Conservation (phyloP, 2,888 invertebrate species). For the Theretra japonica region DNA sequence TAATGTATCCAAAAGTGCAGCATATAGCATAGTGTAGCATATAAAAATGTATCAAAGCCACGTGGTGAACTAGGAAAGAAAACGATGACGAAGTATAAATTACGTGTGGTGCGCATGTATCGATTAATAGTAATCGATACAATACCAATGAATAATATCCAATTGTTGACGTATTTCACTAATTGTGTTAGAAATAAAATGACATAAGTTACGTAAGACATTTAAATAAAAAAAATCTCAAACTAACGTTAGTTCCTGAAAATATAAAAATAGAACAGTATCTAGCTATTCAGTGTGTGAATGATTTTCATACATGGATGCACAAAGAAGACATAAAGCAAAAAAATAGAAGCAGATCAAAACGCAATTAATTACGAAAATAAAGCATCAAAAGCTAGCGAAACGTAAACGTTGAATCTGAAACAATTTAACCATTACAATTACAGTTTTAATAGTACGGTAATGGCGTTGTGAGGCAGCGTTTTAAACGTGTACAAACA, state of each 20-base stretch:
- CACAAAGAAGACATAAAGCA: background rate
- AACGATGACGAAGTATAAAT: background rate
- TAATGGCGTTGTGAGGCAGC: background rate
- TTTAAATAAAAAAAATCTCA: background rate
- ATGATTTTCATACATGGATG: background rate
- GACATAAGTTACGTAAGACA: background rate
- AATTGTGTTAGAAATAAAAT: background rate
- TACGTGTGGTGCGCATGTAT: background rate
- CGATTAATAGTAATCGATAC: background rate
- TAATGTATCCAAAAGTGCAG: too few species aligned
- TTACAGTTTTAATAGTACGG: constrained; percentile 1
- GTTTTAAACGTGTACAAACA: constrained; percentile 14
- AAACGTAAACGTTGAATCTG: constrained; percentile 10
- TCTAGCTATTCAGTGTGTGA: too few species aligned
- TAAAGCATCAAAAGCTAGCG: constrained; percentile 17
- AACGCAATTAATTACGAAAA: constrained; percentile 11
- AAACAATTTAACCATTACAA: constrained; percentile 8
- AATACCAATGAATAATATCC: background rate
- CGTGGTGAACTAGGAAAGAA: background rate
- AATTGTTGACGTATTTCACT: background rate
- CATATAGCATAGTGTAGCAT: too few species aligned
- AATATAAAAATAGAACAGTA: too few species aligned
- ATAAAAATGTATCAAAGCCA: background rate
- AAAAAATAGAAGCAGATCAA: background rate
- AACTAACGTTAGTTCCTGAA: too few species aligned